Base-by-base conservation (phyloP, 2,113 vertebrate genomes). In the Stegastes partitus region DNA sequence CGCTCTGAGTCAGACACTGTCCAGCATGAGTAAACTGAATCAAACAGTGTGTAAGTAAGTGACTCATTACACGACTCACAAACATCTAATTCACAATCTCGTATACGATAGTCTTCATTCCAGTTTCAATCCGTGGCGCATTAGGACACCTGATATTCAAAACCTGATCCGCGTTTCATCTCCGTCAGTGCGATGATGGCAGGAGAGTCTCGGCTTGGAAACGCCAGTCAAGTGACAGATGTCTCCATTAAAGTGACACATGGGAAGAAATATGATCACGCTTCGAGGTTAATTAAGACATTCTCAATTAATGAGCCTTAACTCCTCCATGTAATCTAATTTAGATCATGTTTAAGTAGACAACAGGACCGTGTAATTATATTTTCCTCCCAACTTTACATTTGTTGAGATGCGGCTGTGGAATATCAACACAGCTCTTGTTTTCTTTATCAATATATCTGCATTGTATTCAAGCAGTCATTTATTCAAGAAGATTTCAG, bases 281-380 rank as follows among this genome's bases (percentile, higher is more conserved):
- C 78, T 74, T 79, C 22, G 31, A 76, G 79, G 82, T 74, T 92
- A 91, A 92, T 92, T 91, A 90, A 90, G 69, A 89, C 79, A 79
- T 86, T 85, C 65, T 57, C 63, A 87, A 91, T 91, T 89, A 90
- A 87, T 92, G 72, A 88, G 85, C 71, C 66, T 83, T 39, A 80
- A 83, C 67, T 64, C 81, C 62, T 77, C 67, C 61, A 77, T 81
- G 86, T 86, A 87, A 90, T 93, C 62, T 68, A 57, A 89, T 89
- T 89, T 82, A 86, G 57, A 82, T 74, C 68, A 51, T 56, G 26
- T 84, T 87, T 79, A 84, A 87, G 87, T 68, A 74, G 80, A 81
- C 55, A 84, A 79, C 56, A 81, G 51, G 62, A 31, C n/a, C 21
- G 3, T 57, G 58, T 81, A 77, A 88, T 83, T 73, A 82, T 39